Conservation (phyloP, 2,888 invertebrate species). For the Melipona beecheii region DNA sequence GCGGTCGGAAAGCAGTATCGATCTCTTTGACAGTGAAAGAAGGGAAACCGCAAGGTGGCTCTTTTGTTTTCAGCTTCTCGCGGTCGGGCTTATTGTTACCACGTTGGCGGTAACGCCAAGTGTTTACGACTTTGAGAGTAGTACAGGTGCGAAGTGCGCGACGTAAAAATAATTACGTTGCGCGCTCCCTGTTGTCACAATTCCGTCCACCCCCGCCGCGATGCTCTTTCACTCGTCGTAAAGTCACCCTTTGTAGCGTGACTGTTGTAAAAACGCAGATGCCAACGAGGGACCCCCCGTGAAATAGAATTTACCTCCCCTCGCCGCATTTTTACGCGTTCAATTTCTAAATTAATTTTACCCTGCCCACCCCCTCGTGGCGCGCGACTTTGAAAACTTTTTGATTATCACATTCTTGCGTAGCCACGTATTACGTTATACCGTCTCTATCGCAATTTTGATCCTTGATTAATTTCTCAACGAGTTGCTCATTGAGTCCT, state of each 20-base stretch:
- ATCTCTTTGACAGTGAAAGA: neutral
- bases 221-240: slow-evolving; percentile 67
- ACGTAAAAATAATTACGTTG: slow-evolving; percentile 66
- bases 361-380: neutral
- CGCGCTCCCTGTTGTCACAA: slow-evolving; percentile 59
- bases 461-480: too few species aligned
- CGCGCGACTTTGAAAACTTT: neutral
- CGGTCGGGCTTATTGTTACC: slow-evolving; percentile 16
- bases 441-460: too few species aligned
- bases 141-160: slow-evolving; percentile 64
- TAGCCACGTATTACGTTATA: too few species aligned
- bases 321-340: slow-evolving; percentile 18
- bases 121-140: slow-evolving; percentile 60
- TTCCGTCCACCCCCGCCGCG: slow-evolving; percentile 55
- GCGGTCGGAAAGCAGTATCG: neutral
- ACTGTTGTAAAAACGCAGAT: slow-evolving; percentile 62
- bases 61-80: slow-evolving; percentile 27
- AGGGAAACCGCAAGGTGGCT: neutral
- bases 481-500: neutral
- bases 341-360: slow-evolving; percentile 57
- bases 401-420: neutral
- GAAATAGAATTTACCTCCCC: slow-evolving; percentile 20
- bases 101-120: slow-evolving; percentile 38
- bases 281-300: neutral
- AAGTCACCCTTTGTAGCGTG: slow-evolving; percentile 60